Percentiles rank a stretch among this genome's conserved stretches.
phyloP scores from a whole-genome alignment of 2,113 vertebrate genomes.

The Poeciliopsis turrubarensis region DNA sequence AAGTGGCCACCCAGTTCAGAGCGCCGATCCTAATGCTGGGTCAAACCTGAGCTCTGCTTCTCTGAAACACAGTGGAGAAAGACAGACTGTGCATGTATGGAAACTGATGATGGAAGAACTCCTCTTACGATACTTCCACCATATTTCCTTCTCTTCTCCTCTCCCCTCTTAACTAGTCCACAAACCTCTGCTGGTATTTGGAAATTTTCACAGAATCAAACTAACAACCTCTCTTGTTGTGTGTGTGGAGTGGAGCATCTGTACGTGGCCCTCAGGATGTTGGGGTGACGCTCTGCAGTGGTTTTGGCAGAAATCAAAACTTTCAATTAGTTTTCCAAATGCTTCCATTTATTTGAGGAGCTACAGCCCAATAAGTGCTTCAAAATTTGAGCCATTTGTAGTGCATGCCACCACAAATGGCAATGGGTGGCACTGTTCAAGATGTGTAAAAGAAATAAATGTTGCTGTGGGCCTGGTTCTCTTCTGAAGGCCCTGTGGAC shows the following conservation, averaged over 20 bases:
- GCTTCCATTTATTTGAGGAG: constrained; percentile 47
- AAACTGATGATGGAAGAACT: constrained; percentile 78
- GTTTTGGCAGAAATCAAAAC: constrained; percentile 37
- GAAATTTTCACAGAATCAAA: constrained; percentile 57
- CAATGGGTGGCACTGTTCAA: neutral
- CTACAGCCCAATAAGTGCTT: neutral
- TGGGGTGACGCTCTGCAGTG: constrained; percentile 37
- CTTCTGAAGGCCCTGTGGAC: no score
- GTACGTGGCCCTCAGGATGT: constrained; percentile 42
- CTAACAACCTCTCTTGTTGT: constrained; percentile 59
- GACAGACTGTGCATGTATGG: constrained; percentile 91
- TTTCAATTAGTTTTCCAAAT: constrained; percentile 54
- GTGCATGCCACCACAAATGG: neutral
- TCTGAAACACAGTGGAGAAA: constrained; percentile 72
- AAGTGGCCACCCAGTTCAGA: constrained; percentile 52
- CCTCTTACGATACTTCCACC: constrained; percentile 42
- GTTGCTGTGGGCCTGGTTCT: neutral
- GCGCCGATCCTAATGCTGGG: constrained; percentile 54
- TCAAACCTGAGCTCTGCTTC: constrained; percentile 63
- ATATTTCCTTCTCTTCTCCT: constrained; percentile 42
- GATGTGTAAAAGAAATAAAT: neutral
- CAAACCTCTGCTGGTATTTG: constrained; percentile 47
- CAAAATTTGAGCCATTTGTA: neutral
- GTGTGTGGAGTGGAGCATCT: neutral
- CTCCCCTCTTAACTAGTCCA: constrained; percentile 56